Percentiles rank a stretch among this genome's conserved stretches.
Evolutionary conservation across 2,797 vertebrate species (phyloP).

Genomic region (Cyclura pinguis): DNA sequence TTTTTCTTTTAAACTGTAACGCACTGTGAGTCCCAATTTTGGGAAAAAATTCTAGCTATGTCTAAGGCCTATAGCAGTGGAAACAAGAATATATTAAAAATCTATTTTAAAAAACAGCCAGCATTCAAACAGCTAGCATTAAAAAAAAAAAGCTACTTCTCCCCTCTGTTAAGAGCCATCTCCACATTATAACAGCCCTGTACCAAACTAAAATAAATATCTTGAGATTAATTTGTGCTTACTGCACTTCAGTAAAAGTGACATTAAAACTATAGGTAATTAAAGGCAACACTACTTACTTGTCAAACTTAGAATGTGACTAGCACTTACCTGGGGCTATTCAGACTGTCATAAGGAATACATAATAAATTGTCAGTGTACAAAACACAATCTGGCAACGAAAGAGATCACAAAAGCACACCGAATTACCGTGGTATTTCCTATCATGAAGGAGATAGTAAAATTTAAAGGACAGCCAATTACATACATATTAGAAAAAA

Average conservation of each 20-base stretch:
- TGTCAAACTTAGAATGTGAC: background rate
- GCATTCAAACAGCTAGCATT: background rate
- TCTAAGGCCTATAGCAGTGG: background rate
- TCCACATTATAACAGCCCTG: slow-evolving; percentile 16
- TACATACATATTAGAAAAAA: background rate
- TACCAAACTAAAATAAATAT: slow-evolving; percentile 41
- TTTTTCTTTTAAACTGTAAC: too few species aligned
- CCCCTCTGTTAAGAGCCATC: background rate
- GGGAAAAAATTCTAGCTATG: background rate
- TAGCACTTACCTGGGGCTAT: background rate
- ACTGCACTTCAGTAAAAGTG: slow-evolving; percentile 8
- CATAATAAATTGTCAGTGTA: background rate
- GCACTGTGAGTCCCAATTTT: too few species aligned
- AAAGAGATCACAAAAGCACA: background rate
- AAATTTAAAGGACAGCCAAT: background rate
- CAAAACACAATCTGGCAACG: background rate
- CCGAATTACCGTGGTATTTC: background rate
- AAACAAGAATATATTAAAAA: background rate
- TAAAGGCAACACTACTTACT: slow-evolving; percentile 32
- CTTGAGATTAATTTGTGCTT: slow-evolving; percentile 35
- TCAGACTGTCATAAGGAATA: background rate
- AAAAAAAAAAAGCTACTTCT: background rate
- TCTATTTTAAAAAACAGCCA: background rate
- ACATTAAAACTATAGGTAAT: background rate
- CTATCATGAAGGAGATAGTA: background rate